phyloP scores from a whole-genome alignment of 2,888 invertebrate species.

The Tetragonula carbonaria region DNA sequence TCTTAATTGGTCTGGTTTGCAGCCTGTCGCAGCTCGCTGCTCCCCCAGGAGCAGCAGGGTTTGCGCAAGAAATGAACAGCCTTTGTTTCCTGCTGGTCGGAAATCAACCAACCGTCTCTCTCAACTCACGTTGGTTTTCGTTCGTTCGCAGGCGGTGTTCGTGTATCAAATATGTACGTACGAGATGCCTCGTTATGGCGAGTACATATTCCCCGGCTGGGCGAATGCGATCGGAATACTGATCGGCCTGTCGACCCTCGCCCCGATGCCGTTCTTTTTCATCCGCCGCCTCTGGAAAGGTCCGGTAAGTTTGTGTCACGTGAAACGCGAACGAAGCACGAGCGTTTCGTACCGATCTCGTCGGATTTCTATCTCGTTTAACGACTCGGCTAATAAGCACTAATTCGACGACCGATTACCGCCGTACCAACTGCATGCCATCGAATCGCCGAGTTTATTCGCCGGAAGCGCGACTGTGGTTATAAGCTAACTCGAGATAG shows the following conservation, averaged over 20 bases:
- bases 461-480: background rate
- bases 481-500: conserved; percentile 36
- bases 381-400: conserved; percentile 8
- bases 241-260: conserved; percentile 89
- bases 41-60: conserved; percentile 14
- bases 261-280: conserved; percentile 88
- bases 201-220: conserved; percentile 89
- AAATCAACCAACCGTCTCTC: too few species aligned
- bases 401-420: conserved; percentile 33
- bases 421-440: conserved; percentile 16
- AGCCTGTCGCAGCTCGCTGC: conserved; percentile 21
- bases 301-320: conserved; percentile 80
- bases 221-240: conserved; percentile 90
- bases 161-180: conserved; percentile 90
- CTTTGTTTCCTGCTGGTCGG: background rate
- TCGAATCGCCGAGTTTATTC: conserved; percentile 33
- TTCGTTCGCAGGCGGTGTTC: conserved; percentile 87
- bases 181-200: conserved; percentile 87
- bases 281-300: conserved; percentile 83
- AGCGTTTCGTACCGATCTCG: conserved; percentile 4
- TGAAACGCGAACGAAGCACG: background rate
- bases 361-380: conserved; percentile 35
- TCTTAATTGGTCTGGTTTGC: conserved; percentile 58
- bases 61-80: conserved; percentile 43
- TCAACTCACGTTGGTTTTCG: conserved; percentile 18